A percentile compares a stretch with the other conserved stretches of the same genome.
These are phyloP conservation scores for Nothoprocta perdicaria DNA, from an alignment of 2,113 vertebrate species.

Conservation along the genomic window DNA sequence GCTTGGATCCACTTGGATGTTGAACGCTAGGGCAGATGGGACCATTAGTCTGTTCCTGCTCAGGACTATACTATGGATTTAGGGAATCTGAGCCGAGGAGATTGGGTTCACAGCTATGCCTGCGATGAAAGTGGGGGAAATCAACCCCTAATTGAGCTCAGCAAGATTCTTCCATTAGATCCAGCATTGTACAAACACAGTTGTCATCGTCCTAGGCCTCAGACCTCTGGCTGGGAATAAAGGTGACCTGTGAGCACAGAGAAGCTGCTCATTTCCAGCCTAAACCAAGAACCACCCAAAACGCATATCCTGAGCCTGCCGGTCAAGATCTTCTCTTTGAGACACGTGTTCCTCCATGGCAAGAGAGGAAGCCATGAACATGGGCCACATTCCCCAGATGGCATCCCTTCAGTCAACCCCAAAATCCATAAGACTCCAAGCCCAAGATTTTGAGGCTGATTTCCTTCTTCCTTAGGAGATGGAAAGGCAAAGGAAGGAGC, in stretches of 20 bases:
- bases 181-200: neutral
- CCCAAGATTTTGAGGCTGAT: neutral
- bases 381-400: accelerated
- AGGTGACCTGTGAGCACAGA: neutral
- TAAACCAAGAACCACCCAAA: neutral
- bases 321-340: neutral
- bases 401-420: neutral
- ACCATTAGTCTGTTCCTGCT: neutral
- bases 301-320: neutral
- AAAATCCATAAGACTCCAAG: neutral
- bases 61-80: neutral
- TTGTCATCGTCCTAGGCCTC: neutral
- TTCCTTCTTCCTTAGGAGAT: neutral
- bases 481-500: neutral
- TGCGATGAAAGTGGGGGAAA: neutral
- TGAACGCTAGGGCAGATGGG: neutral
- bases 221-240: neutral
- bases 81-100: neutral
- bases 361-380: neutral
- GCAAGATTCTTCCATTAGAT: neutral
- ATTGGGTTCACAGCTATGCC: neutral
- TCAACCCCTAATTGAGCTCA: neutral
- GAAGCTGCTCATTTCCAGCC: neutral
- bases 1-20: neutral
- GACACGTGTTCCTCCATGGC: neutral